Conservation (phyloP, 2,797 vertebrate genomes). For the Clarias pachynema region DNA sequence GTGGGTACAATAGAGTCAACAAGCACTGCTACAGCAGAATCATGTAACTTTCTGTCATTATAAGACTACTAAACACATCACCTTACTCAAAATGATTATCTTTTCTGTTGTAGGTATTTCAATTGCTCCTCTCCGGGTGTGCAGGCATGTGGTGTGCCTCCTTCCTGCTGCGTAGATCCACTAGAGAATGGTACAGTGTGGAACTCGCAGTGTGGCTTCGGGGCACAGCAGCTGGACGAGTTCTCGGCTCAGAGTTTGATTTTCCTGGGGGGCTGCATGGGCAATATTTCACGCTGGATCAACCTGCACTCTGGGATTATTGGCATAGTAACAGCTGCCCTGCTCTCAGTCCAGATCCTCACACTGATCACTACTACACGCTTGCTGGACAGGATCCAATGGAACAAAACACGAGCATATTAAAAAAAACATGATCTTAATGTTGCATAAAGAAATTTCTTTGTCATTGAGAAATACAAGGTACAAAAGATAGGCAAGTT, state of each 20-base stretch:
- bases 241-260: constrained; percentile 69
- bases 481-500: constrained; percentile 20
- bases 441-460: constrained; percentile 62
- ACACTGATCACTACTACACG: constrained; percentile 70
- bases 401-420: constrained; percentile 59
- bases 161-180: constrained; percentile 86
- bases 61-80: background rate
- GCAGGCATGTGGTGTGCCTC: constrained; percentile 85
- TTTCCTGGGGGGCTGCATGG: constrained; percentile 81
- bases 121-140: constrained; percentile 87
- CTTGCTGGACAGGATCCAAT: constrained; percentile 71
- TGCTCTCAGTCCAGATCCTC: constrained; percentile 73
- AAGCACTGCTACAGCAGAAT: background rate
- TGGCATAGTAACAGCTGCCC: background rate
- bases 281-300: constrained; percentile 78
- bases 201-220: constrained; percentile 83
- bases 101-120: constrained; percentile 79
- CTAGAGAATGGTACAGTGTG: constrained; percentile 78
- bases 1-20: background rate
- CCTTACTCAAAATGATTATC: background rate
- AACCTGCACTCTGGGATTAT: constrained; percentile 64
- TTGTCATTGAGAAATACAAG: constrained; percentile 37
- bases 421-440: constrained; percentile 55
- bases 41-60: background rate
- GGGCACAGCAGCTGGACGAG: constrained; percentile 74